Percentiles rank a stretch among this genome's conserved stretches.
phyloP scores from a whole-genome alignment of 2,797 vertebrate species.

The Salarias fasciatus region DNA sequence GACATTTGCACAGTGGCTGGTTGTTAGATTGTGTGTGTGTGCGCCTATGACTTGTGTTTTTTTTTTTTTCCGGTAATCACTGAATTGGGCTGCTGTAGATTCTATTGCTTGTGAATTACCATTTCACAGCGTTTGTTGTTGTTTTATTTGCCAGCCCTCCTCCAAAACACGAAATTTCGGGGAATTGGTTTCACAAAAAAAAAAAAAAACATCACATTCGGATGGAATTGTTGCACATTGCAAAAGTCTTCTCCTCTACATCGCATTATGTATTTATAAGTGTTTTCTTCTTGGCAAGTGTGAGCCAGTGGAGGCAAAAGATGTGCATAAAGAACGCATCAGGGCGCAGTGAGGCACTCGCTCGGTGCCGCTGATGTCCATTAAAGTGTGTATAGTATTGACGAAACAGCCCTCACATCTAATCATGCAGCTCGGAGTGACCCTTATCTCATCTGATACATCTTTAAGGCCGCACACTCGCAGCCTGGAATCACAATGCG shows the following conservation, averaged over 20 bases:
- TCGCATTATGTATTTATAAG: slow-evolving; percentile 7
- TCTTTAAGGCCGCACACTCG: slow-evolving; percentile 53
- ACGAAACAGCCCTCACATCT: slow-evolving; percentile 64
- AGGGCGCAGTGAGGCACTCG: no score
- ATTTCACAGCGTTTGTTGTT: neutral
- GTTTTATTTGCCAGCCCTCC: neutral
- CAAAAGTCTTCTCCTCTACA: neutral
- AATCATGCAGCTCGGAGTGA: slow-evolving; percentile 71
- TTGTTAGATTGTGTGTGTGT: no score
- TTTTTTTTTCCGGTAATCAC: no score
- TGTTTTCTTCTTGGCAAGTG: slow-evolving; percentile 32
- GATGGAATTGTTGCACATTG: neutral
- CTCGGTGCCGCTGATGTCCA: slow-evolving; percentile 17
- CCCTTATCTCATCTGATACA: slow-evolving; percentile 69
- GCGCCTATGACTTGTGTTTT: no score
- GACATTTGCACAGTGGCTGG: no score
- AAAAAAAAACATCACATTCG: neutral
- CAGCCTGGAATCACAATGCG: slow-evolving; percentile 53
- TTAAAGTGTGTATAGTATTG: slow-evolving; percentile 48
- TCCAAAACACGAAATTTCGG: neutral
- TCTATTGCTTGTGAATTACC: no score
- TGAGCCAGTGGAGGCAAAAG: slow-evolving; percentile 26
- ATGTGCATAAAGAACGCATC: slow-evolving; percentile 8
- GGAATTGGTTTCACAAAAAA: slow-evolving; percentile 7
- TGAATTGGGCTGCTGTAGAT: no score